Evolutionary conservation across 2,113 vertebrate genomes (phyloP), one percentile per base, ranked within the genome.

Genomic region (Anolis carolinensis): DNA sequence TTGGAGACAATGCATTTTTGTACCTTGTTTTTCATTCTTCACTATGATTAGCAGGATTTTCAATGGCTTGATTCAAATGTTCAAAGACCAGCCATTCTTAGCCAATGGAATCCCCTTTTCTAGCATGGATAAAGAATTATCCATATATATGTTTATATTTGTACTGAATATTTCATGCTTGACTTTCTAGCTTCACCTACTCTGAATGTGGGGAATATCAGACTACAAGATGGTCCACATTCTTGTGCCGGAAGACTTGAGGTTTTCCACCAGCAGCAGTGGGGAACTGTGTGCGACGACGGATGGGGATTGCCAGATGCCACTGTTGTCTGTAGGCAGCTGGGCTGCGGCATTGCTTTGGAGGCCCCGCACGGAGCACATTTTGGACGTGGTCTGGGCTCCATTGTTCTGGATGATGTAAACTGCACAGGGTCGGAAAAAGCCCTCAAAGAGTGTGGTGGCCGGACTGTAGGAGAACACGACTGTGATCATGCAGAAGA

Each of bases 241-340:
- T 81, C 0, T 83, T 95, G 95, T 0, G 78, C 86, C 0, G 93
- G 95, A 1, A 83, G 92, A 72, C 87, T 95, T 0, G 93, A 94
- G 36, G 86, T 95, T 62, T 30, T 90, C 3, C 62, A 93, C 62
- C 0, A 30, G 0, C 78, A 84, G 8, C 68, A 77, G 1, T 95
- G 94, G 94, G 95, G 94, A 39, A 92, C 93, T 0, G 91, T 93
- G 23, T 93, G 93, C 0, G 89, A 91, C 0, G 59, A 92, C 5
- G 25, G 44, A 72, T 93, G 93, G 93, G 93, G 90, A 39, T 70
- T 92, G 0, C 0, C 0, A 0, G 92, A 91, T 0, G 94, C 90
- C 20, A 39, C 14, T 0, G 89, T 92, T 3, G 76, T 94, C 5
- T 95, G 95, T 70, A 81, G n/a, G 16, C 90, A 94, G 39, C 79